These are phyloP conservation scores for Nibea coibor DNA, from an alignment of 2,113 vertebrate genomes.

Conservation along the genomic window DNA sequence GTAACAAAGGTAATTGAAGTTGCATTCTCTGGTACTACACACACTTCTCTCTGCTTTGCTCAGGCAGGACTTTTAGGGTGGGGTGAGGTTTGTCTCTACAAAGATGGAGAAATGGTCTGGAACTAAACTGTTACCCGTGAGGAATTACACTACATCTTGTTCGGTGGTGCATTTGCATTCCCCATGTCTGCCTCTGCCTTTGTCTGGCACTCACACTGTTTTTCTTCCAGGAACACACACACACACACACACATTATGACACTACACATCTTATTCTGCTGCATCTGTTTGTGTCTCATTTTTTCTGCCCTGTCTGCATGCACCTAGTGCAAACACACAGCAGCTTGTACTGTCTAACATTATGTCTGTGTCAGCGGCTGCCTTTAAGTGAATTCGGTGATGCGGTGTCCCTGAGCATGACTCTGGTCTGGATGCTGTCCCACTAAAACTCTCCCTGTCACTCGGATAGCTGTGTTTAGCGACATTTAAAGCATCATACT, in stretches of 20 bases:
- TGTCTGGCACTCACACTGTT: not conserved
- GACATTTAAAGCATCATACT: not conserved
- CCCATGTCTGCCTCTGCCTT: slow-evolving; percentile 8
- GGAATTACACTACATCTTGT: slow-evolving; percentile 48
- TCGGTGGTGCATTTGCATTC: slow-evolving; percentile 32
- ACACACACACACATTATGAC: not conserved
- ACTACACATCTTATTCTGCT: not conserved
- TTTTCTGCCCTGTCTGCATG: not conserved
- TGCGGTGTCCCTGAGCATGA: not conserved
- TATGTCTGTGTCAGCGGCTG: slow-evolving; percentile 22
- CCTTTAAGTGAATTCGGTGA: slow-evolving; percentile 13
- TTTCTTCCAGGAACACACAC: slow-evolving; percentile 12
- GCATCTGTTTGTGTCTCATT: slow-evolving; percentile 19
- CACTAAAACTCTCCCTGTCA: not conserved
- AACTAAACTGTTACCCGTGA: slow-evolving; percentile 61
- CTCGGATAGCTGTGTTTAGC: not conserved
- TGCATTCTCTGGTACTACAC: not conserved
- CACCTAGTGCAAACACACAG: not conserved
- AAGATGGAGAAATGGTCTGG: slow-evolving; percentile 50
- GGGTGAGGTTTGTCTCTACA: slow-evolving; percentile 32
- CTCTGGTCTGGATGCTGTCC: not conserved
- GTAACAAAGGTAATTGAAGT: not conserved
- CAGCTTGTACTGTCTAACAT: not conserved
- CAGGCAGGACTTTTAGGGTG: slow-evolving; percentile 11
- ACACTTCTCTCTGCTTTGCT: not conserved